Conservation (phyloP, 1,140 invertebrate species). For the honey bee (Apis mellifera) region Amel_HAv3.1 CM009931.2:12049501-12050000, state of each 20-base stretch:
- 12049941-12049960: slow-evolving; percentile 33
- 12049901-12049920: neutral
- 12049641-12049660: slow-evolving; percentile 19
- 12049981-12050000: slow-evolving; percentile 10
- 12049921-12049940: too few species aligned
- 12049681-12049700: neutral
- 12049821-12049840: slow-evolving; percentile 27
- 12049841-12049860: slow-evolving; percentile 21
- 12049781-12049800: slow-evolving; percentile 1
- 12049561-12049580: slow-evolving; percentile 20
- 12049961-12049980: slow-evolving; percentile 1
- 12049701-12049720: slow-evolving; percentile 26
- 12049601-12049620: neutral
- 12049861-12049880: slow-evolving; percentile 12
- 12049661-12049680: slow-evolving; percentile 20
- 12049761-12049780: slow-evolving; percentile 36
- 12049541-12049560: slow-evolving; percentile 16
- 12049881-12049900: neutral
- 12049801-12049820: slow-evolving; percentile 30
- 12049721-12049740: slow-evolving; percentile 36
- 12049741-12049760: slow-evolving; percentile 9
- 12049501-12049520: slow-evolving; percentile 52
- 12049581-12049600: slow-evolving; percentile 5
- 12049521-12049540: slow-evolving; percentile 35
- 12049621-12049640: slow-evolving; percentile 4